A percentile compares a stretch with the other conserved stretches of the same genome.
phyloP scores from a whole-genome alignment of 2,113 vertebrate species.

The Microtus pennsylvanicus region DNA sequence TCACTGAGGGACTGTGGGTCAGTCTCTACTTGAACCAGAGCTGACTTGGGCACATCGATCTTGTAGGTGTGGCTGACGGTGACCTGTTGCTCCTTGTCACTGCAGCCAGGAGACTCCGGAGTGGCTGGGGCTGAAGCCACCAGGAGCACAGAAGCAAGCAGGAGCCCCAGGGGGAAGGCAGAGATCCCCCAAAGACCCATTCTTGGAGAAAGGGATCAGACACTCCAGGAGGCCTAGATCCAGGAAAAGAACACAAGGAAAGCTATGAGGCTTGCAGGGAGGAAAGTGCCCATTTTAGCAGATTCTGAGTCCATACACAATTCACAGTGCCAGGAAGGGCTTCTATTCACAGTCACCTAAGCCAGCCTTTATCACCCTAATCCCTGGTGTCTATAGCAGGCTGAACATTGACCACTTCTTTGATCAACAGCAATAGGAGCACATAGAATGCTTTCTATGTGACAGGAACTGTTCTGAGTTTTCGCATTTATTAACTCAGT shows the following conservation, averaged over 20 bases:
- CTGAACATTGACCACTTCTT: not conserved
- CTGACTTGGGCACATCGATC: slow-evolving; percentile 86
- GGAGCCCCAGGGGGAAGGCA: slow-evolving; percentile 79
- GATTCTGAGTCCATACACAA: not conserved
- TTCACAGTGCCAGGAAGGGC: not conserved
- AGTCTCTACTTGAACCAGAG: slow-evolving; percentile 87
- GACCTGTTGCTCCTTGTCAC: slow-evolving; percentile 84
- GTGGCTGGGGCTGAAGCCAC: slow-evolving; percentile 77
- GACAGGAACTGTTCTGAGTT: not conserved
- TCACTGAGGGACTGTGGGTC: slow-evolving; percentile 83
- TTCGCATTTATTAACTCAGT: not conserved
- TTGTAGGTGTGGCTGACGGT: slow-evolving; percentile 94
- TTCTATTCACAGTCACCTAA: not conserved
- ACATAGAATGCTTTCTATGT: not conserved
- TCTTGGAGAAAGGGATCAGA: slow-evolving; percentile 27
- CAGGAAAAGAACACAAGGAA: not conserved
- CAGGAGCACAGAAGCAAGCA: slow-evolving; percentile 83
- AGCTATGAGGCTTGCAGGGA: not conserved
- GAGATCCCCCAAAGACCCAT: slow-evolving; percentile 74
- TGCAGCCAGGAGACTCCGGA: slow-evolving; percentile 69
- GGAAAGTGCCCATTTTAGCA: not conserved
- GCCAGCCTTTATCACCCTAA: not conserved
- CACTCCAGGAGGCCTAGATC: slow-evolving; percentile 43
- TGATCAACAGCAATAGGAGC: not conserved
- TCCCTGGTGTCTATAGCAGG: not conserved